Percentiles rank a stretch among this genome's conserved stretches.
Evolutionary conservation across 2,797 vertebrate genomes (phyloP).

Genomic region (Columba guinea): DNA sequence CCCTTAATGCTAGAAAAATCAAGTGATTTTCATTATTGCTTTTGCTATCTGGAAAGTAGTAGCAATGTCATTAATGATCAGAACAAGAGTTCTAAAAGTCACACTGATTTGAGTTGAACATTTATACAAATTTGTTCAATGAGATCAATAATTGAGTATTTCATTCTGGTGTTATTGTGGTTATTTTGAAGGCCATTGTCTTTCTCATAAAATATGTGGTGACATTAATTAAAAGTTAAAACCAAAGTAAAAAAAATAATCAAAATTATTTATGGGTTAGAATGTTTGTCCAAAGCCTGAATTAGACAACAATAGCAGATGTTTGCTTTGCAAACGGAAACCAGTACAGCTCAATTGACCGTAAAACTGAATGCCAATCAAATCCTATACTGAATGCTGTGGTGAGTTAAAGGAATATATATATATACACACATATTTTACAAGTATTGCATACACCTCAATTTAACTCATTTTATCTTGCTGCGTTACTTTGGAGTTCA

Average conservation of each 20-base stretch:
- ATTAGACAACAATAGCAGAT: constrained; percentile 44
- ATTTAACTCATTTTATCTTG: background rate
- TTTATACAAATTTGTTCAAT: background rate
- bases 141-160: background rate
- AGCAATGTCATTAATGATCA: background rate
- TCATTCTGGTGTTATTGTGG: background rate
- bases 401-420: background rate
- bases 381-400: background rate
- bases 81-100: background rate
- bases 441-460: background rate
- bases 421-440: background rate
- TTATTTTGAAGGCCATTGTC: background rate
- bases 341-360: background rate
- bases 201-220: background rate
- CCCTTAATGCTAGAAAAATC: background rate
- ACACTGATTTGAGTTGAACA: background rate
- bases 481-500: background rate
- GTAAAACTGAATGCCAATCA: background rate
- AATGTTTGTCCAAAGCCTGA: constrained; percentile 4
- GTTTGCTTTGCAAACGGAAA: constrained; percentile 42
- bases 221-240: constrained; percentile 33
- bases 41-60: background rate
- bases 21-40: background rate
- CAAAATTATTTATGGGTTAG: background rate
- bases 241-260: constrained; percentile 7